Base-by-base conservation (phyloP, 2,113 vertebrate genomes). In the Nestor notabilis region DNA sequence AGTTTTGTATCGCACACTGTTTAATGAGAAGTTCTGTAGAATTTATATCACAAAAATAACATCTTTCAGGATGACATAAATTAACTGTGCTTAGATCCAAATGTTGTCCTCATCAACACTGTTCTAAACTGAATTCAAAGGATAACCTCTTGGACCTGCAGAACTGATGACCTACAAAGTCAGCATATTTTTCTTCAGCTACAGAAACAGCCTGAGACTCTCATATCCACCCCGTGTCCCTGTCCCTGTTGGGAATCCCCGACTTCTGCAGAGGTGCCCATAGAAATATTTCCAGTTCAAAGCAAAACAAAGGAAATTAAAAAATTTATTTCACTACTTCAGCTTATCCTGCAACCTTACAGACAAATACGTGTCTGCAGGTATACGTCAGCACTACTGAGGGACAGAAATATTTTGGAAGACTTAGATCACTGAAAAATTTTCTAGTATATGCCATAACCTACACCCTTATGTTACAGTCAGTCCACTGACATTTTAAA, bases 211-310 rank as follows among this genome's bases (percentile, higher is more conserved):
- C 8, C 33, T 72, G 43, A 60, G 7, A 29, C 9, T 71, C 23
- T n/a, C 18, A 76, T 31, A 41, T 33, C 39, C 6, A 71, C 21
- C 9, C 15, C 11, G 53, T 61, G 6, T 43, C 27, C 16, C 33
- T 9, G 3, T 37, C 13, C 12, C 14, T 0, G 0, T 5, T 29
- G 23, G 56, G 29, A 89, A 31, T 23, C 4, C 27, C 35, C 10
- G 50, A 11, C 25, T 77, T 10, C 44, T 60, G 15, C 4, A 20
- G 18, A 6, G 39, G 1, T 78, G 31, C 16, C 23, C 4, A 4
- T 3, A 68, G n/a, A 68, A 44, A 5, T 7, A 11, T 9, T 84
- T 75, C 6, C 0, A 1, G 25, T 17, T 83, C 44, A 31, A 64
- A 69, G 61, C 4, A 49, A 55, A 79, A n/a, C 2, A 19, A 55